Evolutionary conservation across 2,113 vertebrate genomes (phyloP).

Genomic region (Epinephelus fuscoguttatus): DNA sequence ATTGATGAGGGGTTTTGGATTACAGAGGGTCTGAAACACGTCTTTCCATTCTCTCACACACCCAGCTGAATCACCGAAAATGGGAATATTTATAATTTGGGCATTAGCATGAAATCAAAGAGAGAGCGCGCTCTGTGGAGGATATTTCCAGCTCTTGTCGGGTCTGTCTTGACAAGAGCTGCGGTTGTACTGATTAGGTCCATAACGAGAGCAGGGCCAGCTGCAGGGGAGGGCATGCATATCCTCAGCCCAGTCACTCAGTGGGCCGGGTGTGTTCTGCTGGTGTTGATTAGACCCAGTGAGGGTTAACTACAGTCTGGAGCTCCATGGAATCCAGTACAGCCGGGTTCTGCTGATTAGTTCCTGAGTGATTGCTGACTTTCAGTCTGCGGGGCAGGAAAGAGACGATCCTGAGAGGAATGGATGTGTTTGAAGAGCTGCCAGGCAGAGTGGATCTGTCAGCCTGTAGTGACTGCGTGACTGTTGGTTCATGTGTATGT

Average conservation of each 20-base stretch:
- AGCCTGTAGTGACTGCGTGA: neutral
- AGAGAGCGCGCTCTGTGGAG: constrained; percentile 33
- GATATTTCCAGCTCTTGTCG: neutral
- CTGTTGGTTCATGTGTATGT: constrained; percentile 35
- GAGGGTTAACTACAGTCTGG: constrained; percentile 50
- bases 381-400: constrained; percentile 44
- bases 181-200: constrained; percentile 65
- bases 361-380: constrained; percentile 61
- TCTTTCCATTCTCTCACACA: constrained; percentile 29
- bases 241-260: constrained; percentile 43
- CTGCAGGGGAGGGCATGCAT: constrained; percentile 68
- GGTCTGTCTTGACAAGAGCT: constrained; percentile 45
- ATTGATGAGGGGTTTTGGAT: constrained; percentile 30
- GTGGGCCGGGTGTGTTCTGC: constrained; percentile 34
- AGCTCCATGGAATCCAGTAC: constrained; percentile 32
- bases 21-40: neutral
- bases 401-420: constrained; percentile 39
- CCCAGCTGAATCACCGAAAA: constrained; percentile 31
- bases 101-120: constrained; percentile 66
- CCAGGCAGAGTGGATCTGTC: constrained; percentile 43
- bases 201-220: constrained; percentile 59
- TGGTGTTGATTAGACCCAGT: constrained; percentile 69
- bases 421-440: constrained; percentile 64
- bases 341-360: constrained; percentile 69
- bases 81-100: constrained; percentile 23